Percentiles rank a stretch among this genome's conserved stretches.
Evolutionary conservation across 2,113 vertebrate genomes (phyloP).

Genomic region (Barnardius zonarius): DNA sequence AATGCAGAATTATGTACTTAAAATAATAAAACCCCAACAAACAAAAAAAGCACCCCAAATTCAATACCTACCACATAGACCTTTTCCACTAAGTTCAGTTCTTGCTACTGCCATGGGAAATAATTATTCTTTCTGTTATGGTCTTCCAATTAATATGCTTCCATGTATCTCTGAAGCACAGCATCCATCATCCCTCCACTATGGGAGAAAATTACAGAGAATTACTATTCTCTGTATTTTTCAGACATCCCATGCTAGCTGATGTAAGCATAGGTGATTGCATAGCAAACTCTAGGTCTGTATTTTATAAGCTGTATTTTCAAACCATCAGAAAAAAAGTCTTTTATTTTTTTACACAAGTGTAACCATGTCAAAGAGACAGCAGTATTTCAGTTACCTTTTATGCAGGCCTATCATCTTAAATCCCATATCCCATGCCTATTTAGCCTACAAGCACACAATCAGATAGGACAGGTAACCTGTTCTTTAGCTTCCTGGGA

Average conservation of each 20-base stretch:
- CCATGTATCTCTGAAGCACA: background rate
- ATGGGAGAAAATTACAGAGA: background rate
- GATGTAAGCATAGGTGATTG: background rate
- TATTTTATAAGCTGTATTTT: background rate
- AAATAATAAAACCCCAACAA: background rate
- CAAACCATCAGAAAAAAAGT: background rate
- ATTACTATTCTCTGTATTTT: background rate
- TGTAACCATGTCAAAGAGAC: background rate
- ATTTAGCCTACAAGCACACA: background rate
- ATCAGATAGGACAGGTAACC: background rate
- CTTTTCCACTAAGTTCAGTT: background rate
- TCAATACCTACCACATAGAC: background rate
- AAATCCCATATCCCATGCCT: background rate
- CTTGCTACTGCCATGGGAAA: background rate
- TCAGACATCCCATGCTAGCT: background rate
- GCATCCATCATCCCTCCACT: background rate
- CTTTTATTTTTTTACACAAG: background rate
- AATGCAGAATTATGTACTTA: background rate
- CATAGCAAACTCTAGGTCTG: accelerated
- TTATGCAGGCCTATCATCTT: background rate
- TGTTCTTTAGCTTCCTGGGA: background rate
- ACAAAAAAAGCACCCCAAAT: background rate
- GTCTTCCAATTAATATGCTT: background rate
- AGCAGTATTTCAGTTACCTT: background rate
- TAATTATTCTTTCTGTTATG: background rate